phyloP scores from a whole-genome alignment of 1,140 invertebrate species.

The Temnothorax longispinosus region DNA sequence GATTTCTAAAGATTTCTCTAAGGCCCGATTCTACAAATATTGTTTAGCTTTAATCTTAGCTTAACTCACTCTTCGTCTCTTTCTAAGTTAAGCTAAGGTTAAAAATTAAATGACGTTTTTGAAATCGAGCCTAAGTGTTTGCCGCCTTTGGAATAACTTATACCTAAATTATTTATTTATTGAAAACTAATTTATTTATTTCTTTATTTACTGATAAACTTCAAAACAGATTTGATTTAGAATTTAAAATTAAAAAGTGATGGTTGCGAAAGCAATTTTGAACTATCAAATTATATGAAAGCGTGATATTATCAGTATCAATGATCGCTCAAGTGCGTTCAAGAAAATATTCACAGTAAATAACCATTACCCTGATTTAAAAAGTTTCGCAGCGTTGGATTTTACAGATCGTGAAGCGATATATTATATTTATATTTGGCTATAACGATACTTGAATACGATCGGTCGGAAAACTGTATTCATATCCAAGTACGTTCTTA shows the following conservation, averaged over 20 bases:
- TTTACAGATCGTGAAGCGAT: not conserved
- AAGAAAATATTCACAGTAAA: not conserved
- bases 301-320: not conserved
- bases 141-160: not conserved
- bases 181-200: no score
- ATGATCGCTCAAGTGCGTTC: not conserved
- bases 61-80: no score
- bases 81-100: no score
- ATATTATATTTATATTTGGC: slow-evolving; percentile 49
- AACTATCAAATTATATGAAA: not conserved
- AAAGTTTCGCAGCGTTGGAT: not conserved
- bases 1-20: not conserved
- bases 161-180: not conserved
- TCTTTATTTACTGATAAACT: not conserved
- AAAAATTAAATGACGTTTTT: no score
- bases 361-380: not conserved
- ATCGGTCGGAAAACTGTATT: slow-evolving; percentile 35
- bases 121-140: not conserved
- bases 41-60: no score
- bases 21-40: no score
- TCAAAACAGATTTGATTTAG: not conserved
- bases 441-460: slow-evolving; percentile 39
- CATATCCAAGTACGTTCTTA: slow-evolving; percentile 26
- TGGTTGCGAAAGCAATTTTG: not conserved
- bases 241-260: not conserved